A percentile compares a stretch with the other conserved stretches of the same genome.
These are phyloP conservation scores for Trypoxylus dichotomus DNA, from an alignment of 1,140 invertebrate species.

Conservation along the genomic window DNA sequence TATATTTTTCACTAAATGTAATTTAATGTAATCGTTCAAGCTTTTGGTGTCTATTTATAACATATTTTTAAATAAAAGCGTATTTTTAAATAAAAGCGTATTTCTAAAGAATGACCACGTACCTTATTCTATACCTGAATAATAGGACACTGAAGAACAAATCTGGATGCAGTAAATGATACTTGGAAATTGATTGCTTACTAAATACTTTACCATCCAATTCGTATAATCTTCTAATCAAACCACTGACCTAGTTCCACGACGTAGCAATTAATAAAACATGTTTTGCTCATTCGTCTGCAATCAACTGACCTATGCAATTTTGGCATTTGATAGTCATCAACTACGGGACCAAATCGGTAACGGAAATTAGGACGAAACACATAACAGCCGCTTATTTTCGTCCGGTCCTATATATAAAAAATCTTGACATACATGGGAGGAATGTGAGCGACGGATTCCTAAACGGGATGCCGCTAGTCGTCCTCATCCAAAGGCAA, in stretches of 20 bases:
- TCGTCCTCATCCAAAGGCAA: not conserved
- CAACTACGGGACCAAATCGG: not conserved
- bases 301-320: slow-evolving; percentile 7
- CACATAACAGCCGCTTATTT: not conserved
- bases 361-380: not conserved
- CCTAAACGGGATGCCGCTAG: not conserved
- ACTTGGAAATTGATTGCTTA: not conserved
- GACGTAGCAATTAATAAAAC: not conserved
- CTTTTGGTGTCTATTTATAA: no score
- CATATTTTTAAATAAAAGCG: no score
- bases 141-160: not conserved
- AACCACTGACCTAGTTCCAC: slow-evolving; percentile 27
- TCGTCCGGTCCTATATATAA: not conserved
- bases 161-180: no score
- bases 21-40: no score
- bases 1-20: no score
- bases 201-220: not conserved
- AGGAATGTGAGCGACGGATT: not conserved
- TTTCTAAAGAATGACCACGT: no score
- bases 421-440: slow-evolving; percentile 21
- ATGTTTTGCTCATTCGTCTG: not conserved
- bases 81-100: no score
- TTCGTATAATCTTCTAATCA: not conserved
- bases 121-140: no score
- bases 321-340: not conserved